These are phyloP conservation scores for Caenorhabditis remanei DNA, from an alignment of 1,140 invertebrate genomes.

Conservation along the genomic window DNA sequence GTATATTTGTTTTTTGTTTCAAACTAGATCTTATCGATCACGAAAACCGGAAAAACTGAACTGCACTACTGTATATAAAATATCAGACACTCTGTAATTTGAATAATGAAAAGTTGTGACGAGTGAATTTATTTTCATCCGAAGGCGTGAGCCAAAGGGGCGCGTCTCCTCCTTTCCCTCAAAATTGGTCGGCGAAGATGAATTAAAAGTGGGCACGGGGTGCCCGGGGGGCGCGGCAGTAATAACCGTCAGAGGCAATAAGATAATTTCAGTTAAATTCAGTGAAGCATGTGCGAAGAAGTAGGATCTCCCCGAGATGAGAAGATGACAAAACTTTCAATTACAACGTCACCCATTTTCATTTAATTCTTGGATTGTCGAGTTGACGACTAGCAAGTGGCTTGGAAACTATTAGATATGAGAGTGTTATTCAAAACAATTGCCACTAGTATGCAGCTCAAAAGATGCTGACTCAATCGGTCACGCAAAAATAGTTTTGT, in stretches of 20 bases:
- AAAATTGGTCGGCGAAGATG: conserved; percentile 48
- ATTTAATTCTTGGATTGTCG: conserved; percentile 49
- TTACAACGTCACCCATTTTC: conserved; percentile 55
- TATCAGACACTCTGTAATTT: background rate
- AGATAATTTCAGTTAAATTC: conserved; percentile 55
- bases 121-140: conserved; percentile 16
- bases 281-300: conserved; percentile 41
- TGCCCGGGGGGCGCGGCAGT: conserved; percentile 30
- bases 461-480: conserved; percentile 28
- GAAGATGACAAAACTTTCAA: conserved; percentile 53
- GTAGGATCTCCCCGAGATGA: conserved; percentile 27
- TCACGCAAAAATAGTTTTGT: conserved; percentile 30
- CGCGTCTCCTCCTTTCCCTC: background rate
- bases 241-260: conserved; percentile 42
- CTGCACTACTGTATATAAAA: background rate
- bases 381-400: conserved; percentile 11
- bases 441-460: conserved; percentile 15
- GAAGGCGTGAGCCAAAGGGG: conserved; percentile 29
- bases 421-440: conserved; percentile 56
- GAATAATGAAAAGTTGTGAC: conserved; percentile 32
- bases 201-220: conserved; percentile 49
- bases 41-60: no score
- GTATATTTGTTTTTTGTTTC: no score
- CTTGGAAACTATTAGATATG: conserved; percentile 30
- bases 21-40: no score